Evolutionary conservation across 2,797 vertebrate genomes (phyloP), one percentile per base, ranked within the genome.

Genomic region (Artibeus lituratus): DNA sequence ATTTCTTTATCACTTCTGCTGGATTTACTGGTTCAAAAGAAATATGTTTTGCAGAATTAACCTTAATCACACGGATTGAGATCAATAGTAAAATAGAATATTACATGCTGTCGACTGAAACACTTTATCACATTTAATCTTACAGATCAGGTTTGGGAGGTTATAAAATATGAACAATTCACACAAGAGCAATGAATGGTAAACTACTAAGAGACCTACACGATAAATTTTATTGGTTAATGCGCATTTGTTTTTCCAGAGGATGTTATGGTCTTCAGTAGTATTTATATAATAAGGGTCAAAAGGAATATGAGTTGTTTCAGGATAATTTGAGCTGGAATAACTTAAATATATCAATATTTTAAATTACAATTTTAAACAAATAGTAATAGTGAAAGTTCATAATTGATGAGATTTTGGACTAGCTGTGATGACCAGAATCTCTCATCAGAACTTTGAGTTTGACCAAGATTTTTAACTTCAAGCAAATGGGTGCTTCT

Each of bases 1-100:
- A 95, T 96, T 97, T 94, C 85, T 98, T 92, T 86, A 87, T 96
- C 62, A 86, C 70, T 86, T 96, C 90, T 94, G 90, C 90, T 94
- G 93, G 93, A 98, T 96, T 96, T 97, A 42, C 53, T 86, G 70
- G 91, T 96, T 97, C 94, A 94, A 96, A 97, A 96, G 96, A 95
- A 96, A 91, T 87, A 69, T 94, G 84, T 96, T 74, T 97, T 87
- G n/a, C 32, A 86, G 95, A 97, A 91, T 96, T 95, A 96, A 57
- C 74, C 77, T 94, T 97, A 95, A 97, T 92, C 97, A 94, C 78
- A 96, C 87, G 95, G 96, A 96, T 97, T 88, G 95, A 96, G 96
- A 97, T 97, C 91, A 96, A 95, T 93, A 93, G 85, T 89, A 86
- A 97, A 95, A 94, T 91, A 83, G 95, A 96, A 96, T 91, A 90